Evolutionary conservation across 2,888 invertebrate species (phyloP).

Genomic region (Lapara coniferarum): DNA sequence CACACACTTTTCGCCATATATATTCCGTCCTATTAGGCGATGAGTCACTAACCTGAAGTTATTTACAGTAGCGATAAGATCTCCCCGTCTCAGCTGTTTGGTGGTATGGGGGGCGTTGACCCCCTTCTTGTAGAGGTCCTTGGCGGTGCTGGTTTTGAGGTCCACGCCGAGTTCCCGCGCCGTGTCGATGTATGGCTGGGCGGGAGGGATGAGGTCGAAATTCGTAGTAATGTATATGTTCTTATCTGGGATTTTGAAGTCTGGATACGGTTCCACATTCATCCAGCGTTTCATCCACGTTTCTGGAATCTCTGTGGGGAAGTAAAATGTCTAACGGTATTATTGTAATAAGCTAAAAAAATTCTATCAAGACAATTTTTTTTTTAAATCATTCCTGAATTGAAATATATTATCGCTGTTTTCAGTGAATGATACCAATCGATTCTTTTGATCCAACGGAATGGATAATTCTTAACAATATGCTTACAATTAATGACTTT

Average conservation of each 20-base stretch:
- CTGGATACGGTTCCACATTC: slow-evolving; percentile 77
- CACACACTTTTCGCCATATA: no score
- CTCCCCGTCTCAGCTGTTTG: slow-evolving; percentile 55
- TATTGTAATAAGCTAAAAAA: no score
- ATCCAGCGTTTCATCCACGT: slow-evolving; percentile 87
- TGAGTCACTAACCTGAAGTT: slow-evolving; percentile 69
- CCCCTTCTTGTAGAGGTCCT: slow-evolving; percentile 66
- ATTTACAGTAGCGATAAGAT: slow-evolving; percentile 70
- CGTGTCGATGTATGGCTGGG: slow-evolving; percentile 57
- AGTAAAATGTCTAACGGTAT: no score
- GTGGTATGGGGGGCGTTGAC: slow-evolving; percentile 36
- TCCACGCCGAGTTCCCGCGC: slow-evolving; percentile 60
- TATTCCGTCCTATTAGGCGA: no score
- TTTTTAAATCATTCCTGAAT: no score
- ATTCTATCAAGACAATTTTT: no score
- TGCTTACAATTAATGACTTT: no score
- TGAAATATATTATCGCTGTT: no score
- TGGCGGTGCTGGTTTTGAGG: slow-evolving; percentile 51
- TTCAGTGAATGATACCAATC: no score
- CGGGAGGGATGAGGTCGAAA: slow-evolving; percentile 84
- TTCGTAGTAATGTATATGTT: slow-evolving; percentile 90
- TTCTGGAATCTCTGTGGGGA: slow-evolving; percentile 80
- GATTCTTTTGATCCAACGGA: no score
- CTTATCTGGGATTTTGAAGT: slow-evolving; percentile 87
- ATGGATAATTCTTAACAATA: no score